A percentile compares a stretch with the other conserved stretches of the same genome.
phyloP scores from a whole-genome alignment of 1,140 invertebrate genomes.

The Armadillidium nasatum region DNA sequence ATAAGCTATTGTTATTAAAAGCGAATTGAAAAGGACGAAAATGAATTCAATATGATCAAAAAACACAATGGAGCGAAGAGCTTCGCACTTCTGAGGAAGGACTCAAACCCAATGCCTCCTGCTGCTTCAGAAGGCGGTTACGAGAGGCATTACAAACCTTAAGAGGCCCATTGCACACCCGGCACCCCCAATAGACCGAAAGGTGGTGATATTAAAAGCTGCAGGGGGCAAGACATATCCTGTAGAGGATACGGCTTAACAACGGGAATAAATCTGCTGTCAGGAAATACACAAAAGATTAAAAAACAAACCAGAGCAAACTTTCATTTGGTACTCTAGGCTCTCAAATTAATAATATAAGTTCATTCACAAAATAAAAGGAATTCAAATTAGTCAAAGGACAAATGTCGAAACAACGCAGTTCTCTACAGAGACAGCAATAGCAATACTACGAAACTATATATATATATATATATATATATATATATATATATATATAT shows the following conservation, averaged over 20 bases:
- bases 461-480: constrained; percentile 13
- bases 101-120: neutral
- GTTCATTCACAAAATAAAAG: too few species aligned
- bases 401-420: too few species aligned
- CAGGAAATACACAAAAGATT: too few species aligned
- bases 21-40: neutral
- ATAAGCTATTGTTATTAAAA: constrained; percentile 12
- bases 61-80: neutral
- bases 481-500: constrained; percentile 15
- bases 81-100: neutral
- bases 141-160: neutral
- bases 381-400: too few species aligned
- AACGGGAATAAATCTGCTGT: neutral
- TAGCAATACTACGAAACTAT: neutral
- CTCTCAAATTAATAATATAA: too few species aligned
- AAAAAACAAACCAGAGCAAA: too few species aligned
- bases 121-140: neutral
- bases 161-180: constrained; percentile 1
- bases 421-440: neutral
- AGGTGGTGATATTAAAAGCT: constrained; percentile 1
- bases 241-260: neutral
- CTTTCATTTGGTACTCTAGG: too few species aligned
- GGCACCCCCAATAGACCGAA: neutral
- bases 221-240: neutral
- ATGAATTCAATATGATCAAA: neutral